Percentiles rank a stretch among this genome's conserved stretches.
phyloP scores from a whole-genome alignment of 30 jellyfish, hydroid and myxozoan genomes.

The Hydractinia echinata region DNA sequence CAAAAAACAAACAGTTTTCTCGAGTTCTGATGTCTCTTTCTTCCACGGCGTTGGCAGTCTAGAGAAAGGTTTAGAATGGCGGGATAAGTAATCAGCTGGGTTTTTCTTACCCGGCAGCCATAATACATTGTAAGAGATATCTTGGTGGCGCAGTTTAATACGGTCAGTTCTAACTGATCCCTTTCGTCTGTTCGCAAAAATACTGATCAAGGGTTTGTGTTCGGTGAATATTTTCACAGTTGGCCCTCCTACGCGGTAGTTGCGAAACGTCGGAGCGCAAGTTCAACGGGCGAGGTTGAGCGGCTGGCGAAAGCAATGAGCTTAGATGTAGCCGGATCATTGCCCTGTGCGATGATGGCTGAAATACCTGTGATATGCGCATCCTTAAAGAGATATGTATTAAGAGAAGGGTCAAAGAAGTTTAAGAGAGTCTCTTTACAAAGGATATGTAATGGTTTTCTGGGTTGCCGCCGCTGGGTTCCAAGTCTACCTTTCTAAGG shows the following conservation, averaged over 20 bases:
- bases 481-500: too few species aligned
- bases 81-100: slow-evolving; percentile 46
- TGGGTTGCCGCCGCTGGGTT: too few species aligned
- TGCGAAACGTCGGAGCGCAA: slow-evolving; percentile 40
- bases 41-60: background rate
- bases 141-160: slow-evolving; percentile 41
- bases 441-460: too few species aligned
- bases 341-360: slow-evolving; percentile 30
- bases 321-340: background rate
- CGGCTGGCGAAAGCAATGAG: slow-evolving; percentile 23
- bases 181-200: slow-evolving; percentile 20
- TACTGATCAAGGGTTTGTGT: slow-evolving; percentile 50
- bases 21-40: slow-evolving; percentile 27
- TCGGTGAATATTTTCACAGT: slow-evolving; percentile 7
- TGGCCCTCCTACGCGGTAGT: slow-evolving; percentile 38
- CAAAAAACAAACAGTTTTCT: slow-evolving; percentile 42
- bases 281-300: slow-evolving; percentile 33
- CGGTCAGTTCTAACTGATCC: slow-evolving; percentile 38
- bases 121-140: slow-evolving; percentile 6
- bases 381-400: slow-evolving; percentile 31
- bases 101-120: slow-evolving; percentile 31
- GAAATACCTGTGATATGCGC: slow-evolving; percentile 41
- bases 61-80: slow-evolving; percentile 29
- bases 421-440: slow-evolving; percentile 6
- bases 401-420: background rate